A percentile compares a stretch with the other conserved stretches of the same genome.
Evolutionary conservation across 2,797 vertebrate genomes (phyloP).

Genomic region (Otus scops): DNA sequence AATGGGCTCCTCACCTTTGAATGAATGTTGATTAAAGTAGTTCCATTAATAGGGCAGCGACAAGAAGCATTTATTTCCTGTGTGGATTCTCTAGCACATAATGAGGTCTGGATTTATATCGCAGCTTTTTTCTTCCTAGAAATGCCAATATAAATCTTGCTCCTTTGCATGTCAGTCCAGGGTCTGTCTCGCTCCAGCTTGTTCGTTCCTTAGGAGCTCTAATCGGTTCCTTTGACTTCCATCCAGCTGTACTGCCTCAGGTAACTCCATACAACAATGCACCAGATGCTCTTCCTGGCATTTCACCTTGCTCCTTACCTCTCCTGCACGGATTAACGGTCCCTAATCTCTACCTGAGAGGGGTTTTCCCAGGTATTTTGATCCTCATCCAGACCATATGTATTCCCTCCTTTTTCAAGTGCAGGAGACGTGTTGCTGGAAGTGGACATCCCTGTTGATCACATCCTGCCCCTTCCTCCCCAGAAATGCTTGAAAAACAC

Average conservation of each 20-base stretch:
- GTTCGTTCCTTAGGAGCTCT: rapidly evolving
- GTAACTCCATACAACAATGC: rapidly evolving
- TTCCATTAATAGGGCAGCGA: not conserved
- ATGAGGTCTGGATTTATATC: not conserved
- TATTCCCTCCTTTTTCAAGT: not conserved
- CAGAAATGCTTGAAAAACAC: rapidly evolving
- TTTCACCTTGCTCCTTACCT: not conserved
- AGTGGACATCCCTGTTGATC: rapidly evolving
- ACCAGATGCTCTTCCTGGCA: not conserved
- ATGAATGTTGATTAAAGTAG: not conserved
- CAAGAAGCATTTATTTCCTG: not conserved
- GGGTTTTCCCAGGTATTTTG: not conserved
- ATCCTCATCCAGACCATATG: not conserved
- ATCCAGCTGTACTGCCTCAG: not conserved
- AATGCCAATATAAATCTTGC: not conserved
- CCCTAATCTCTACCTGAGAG: not conserved
- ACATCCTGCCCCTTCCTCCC: not conserved
- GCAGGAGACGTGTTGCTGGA: not conserved
- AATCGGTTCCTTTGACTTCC: not conserved
- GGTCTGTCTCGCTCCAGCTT: not conserved
- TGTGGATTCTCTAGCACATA: not conserved
- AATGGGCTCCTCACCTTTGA: not conserved
- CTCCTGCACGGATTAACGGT: rapidly evolving
- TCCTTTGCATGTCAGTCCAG: not conserved
- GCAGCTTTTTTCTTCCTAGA: not conserved